Evolutionary conservation across 2,113 vertebrate genomes (phyloP).

Genomic region (Cephalopterus ornatus): DNA sequence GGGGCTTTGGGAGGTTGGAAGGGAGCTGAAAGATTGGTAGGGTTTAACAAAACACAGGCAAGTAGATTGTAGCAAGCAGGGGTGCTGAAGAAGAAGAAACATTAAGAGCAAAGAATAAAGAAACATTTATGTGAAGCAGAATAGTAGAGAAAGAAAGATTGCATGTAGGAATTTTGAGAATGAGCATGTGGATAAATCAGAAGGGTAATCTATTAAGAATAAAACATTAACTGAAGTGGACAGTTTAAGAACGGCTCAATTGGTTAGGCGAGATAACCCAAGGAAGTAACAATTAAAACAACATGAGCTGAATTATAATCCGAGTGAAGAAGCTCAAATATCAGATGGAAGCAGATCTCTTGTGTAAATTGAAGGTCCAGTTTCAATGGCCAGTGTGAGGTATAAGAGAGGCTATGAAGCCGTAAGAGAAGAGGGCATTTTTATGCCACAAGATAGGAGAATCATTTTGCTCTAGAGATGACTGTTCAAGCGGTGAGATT

Average conservation of each 20-base stretch:
- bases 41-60: not conserved
- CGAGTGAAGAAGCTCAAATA: not conserved
- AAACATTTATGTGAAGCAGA: not conserved
- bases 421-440: not conserved
- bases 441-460: not conserved
- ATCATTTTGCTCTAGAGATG: not conserved
- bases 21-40: not conserved
- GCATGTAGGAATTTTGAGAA: not conserved
- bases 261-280: not conserved
- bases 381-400: not conserved
- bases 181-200: not conserved
- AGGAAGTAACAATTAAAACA: not conserved
- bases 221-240: not conserved
- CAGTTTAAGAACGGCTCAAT: not conserved
- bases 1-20: not conserved
- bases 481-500: constrained; percentile 4
- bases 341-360: not conserved
- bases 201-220: not conserved
- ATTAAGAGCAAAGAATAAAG: not conserved
- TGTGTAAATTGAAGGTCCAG: not conserved
- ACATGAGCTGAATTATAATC: not conserved
- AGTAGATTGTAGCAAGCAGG: not conserved
- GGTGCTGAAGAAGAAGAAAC: not conserved
- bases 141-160: not conserved
- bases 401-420: not conserved